phyloP scores from a whole-genome alignment of 1,140 invertebrate species.

The Calliphora vicina region DNA sequence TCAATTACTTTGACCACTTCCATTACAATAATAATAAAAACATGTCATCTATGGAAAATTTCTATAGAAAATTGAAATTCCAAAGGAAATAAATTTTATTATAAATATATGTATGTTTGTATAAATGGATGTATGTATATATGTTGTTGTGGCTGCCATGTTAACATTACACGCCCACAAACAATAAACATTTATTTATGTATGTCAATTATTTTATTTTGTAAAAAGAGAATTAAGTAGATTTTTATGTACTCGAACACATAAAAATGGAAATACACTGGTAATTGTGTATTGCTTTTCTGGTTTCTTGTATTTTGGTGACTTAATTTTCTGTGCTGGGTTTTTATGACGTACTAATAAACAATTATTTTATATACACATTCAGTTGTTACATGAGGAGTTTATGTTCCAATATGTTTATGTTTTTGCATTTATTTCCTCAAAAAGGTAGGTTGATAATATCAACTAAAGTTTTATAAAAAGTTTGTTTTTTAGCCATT shows the following conservation, averaged over 20 bases:
- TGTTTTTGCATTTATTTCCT: background rate
- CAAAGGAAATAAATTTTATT: background rate
- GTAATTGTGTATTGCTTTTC: too few relatives aligned
- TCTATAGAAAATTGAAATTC: background rate
- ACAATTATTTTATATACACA: background rate
- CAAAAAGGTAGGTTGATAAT: background rate
- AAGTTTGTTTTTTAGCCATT: background rate
- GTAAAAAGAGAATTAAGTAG: background rate
- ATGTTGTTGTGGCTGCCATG: background rate
- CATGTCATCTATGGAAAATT: background rate
- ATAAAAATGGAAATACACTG: background rate
- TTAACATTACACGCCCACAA: background rate
- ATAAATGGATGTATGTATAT: background rate
- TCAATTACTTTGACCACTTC: background rate
- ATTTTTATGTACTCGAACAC: background rate
- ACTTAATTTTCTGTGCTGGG: background rate
- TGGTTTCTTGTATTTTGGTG: background rate
- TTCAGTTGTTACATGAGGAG: background rate
- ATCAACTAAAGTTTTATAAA: background rate
- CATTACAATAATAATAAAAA: background rate
- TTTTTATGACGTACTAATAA: background rate
- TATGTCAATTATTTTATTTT: slow-evolving; percentile 3
- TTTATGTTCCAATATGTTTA: background rate
- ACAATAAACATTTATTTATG: background rate
- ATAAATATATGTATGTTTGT: background rate